phyloP scores from a whole-genome alignment of 2,797 vertebrate species.

The Gymnopithys bicolor region DNA sequence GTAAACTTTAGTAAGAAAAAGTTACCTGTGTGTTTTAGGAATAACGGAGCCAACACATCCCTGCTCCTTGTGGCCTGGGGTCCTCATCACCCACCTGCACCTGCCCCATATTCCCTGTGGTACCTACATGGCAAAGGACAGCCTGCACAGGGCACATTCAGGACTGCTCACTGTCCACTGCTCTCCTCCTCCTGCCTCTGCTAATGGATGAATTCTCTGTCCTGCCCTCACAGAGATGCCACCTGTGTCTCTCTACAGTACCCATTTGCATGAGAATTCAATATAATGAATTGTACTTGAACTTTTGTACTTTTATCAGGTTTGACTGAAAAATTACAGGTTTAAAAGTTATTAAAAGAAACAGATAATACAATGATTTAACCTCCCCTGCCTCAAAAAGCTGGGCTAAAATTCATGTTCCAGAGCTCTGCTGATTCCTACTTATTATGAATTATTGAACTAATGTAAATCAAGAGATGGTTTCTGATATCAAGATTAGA shows the following conservation, averaged over 20 bases:
- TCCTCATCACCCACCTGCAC: neutral
- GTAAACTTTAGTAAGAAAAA: neutral
- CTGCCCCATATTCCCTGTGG: neutral
- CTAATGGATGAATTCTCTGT: neutral
- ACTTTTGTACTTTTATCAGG: conserved; percentile 7
- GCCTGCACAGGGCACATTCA: neutral
- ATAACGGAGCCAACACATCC: neutral
- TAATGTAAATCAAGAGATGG: neutral
- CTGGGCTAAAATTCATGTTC: neutral
- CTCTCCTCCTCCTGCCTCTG: neutral
- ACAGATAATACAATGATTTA: neutral
- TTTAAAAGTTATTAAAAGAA: conserved; percentile 25
- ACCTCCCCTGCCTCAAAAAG: neutral
- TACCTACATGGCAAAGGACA: neutral
- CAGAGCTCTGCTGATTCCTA: neutral
- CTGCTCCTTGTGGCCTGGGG: neutral
- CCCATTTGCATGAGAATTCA: neutral
- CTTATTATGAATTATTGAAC: neutral
- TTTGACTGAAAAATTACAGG: conserved; percentile 19
- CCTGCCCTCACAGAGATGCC: neutral
- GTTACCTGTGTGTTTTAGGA: neutral
- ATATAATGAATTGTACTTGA: neutral
- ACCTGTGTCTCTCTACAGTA: neutral
- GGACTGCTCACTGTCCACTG: neutral
- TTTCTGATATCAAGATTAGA: neutral